These are phyloP conservation scores for Limnephilus auricula DNA, from an alignment of 2,888 invertebrate species.

Conservation along the genomic window DNA sequence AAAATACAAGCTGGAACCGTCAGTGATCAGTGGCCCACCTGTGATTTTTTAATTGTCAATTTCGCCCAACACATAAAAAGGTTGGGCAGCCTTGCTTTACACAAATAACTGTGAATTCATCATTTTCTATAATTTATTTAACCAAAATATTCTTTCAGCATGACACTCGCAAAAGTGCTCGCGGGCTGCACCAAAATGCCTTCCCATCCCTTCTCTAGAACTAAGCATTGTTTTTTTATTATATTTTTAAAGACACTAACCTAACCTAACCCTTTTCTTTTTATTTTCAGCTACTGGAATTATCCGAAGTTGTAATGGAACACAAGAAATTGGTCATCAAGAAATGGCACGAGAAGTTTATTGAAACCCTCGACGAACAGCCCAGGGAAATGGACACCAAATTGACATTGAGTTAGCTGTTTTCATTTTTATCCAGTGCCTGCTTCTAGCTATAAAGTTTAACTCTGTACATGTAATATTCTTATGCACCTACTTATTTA, in stretches of 20 bases:
- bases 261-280: not conserved
- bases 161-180: too few relatives aligned
- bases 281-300: constrained; percentile 23
- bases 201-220: not conserved
- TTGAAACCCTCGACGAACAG: not conserved
- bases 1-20: too few relatives aligned
- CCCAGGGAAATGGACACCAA: constrained; percentile 13
- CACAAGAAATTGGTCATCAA: not conserved
- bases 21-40: too few relatives aligned
- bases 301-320: not conserved
- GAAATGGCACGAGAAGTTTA: not conserved
- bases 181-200: too few relatives aligned
- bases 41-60: too few relatives aligned
- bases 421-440: not conserved
- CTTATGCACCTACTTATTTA: not conserved
- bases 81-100: too few relatives aligned
- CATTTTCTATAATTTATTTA: too few relatives aligned
- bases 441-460: not conserved
- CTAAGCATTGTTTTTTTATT: not conserved
- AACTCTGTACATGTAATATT: not conserved
- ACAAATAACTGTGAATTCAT: too few relatives aligned
- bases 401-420: constrained; percentile 8
- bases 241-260: not conserved
- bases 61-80: too few relatives aligned
- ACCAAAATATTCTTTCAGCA: too few relatives aligned